phyloP scores from a whole-genome alignment of 2,797 vertebrate species.

The Cynopterus sphinx region DNA sequence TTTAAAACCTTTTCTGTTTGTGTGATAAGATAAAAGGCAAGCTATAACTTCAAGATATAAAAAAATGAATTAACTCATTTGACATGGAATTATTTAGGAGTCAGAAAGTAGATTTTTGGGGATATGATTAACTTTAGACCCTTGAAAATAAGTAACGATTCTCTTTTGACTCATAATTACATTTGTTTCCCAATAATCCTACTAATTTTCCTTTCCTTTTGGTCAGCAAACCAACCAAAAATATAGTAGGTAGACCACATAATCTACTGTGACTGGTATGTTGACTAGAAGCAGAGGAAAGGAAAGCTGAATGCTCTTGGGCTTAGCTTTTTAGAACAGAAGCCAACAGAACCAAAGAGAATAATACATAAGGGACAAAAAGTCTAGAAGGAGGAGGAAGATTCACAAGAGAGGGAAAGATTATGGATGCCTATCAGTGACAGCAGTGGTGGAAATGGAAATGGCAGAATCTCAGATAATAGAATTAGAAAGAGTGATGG shows the following conservation, averaged over 20 bases:
- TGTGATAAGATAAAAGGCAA: background rate
- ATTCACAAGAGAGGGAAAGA: background rate
- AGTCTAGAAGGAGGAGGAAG: background rate
- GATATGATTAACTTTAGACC: background rate
- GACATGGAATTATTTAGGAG: constrained; percentile 11
- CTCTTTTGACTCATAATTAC: background rate
- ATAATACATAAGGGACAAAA: background rate
- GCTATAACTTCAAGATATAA: background rate
- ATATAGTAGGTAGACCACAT: background rate
- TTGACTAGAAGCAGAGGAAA: background rate
- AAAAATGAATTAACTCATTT: background rate
- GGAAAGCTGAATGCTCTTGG: background rate
- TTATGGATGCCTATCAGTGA: background rate
- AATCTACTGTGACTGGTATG: background rate
- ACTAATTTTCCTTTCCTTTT: background rate
- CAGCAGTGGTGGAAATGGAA: background rate
- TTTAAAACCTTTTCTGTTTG: background rate
- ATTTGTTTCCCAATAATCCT: background rate
- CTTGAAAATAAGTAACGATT: background rate
- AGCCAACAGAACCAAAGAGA: no score
- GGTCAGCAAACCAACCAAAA: background rate
- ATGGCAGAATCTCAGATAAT: background rate
- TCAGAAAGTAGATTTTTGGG: background rate
- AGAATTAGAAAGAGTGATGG: background rate
- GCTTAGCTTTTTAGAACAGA: background rate